A percentile compares a stretch with the other conserved stretches of the same genome.
These are phyloP conservation scores for Zosterops pallidus DNA, from an alignment of 2,113 vertebrate genomes.

Conservation along the genomic window DNA sequence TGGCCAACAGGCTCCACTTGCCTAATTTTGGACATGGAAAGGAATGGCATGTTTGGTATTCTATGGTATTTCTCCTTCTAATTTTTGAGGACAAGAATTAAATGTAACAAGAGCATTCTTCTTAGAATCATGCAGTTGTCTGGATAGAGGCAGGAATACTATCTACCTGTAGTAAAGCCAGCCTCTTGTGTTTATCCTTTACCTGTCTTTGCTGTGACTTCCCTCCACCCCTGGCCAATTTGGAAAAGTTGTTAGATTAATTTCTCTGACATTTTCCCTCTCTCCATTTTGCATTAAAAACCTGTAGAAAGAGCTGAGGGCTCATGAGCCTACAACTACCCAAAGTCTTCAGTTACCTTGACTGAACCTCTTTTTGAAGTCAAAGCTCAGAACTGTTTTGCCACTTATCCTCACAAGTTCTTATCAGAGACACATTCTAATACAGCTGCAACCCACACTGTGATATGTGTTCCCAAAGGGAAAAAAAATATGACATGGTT, in stretches of 20 bases:
- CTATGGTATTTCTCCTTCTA: background rate
- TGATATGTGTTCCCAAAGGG: background rate
- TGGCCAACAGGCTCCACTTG: background rate
- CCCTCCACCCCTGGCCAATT: fast-evolving
- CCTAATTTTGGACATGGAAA: background rate
- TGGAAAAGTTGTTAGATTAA: background rate
- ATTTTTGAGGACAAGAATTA: background rate
- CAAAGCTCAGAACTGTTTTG: background rate
- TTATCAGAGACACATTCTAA: background rate
- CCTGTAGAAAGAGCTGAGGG: background rate
- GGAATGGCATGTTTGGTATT: background rate
- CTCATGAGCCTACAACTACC: background rate
- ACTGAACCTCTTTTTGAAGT: background rate
- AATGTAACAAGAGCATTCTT: background rate
- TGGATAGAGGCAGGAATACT: background rate
- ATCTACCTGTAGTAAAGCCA: background rate
- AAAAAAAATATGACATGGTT: background rate
- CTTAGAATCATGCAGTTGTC: background rate
- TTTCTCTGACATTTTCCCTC: background rate
- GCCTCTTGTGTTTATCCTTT: background rate
- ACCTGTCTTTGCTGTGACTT: background rate
- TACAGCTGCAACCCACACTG: background rate
- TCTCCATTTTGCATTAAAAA: background rate
- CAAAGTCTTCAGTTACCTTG: background rate
- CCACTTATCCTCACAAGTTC: background rate